Evolutionary conservation across 2,888 invertebrate genomes (phyloP).

Genomic region (Dichetophora obliterata): DNA sequence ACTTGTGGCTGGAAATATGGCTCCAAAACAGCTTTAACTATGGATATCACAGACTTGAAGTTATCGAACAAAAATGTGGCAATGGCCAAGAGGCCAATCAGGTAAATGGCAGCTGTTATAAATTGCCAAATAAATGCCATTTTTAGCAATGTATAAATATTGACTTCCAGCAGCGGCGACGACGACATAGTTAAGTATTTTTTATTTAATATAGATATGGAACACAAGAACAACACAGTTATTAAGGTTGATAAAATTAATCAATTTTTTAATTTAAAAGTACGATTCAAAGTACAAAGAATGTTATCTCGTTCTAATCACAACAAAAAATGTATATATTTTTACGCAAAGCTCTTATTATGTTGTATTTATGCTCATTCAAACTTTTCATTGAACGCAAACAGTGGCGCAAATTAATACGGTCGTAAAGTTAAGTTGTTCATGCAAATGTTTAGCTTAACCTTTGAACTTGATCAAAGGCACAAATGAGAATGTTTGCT

Average conservation of each 20-base stretch:
- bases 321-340: neutral
- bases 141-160: constrained; percentile 55
- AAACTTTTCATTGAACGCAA: neutral
- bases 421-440: neutral
- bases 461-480: too few relatives aligned
- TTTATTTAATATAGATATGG: neutral
- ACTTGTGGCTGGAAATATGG: constrained; percentile 78
- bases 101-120: constrained; percentile 56
- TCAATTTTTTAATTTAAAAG: neutral
- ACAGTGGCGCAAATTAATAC: neutral
- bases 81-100: constrained; percentile 59
- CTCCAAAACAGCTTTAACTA: constrained; percentile 74
- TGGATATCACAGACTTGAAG: constrained; percentile 74
- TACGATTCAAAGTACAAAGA: too few relatives aligned
- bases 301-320: neutral
- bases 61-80: constrained; percentile 70
- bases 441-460: neutral
- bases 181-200: neutral
- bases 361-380: neutral
- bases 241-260: neutral
- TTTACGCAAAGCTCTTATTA: neutral
- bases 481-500: too few relatives aligned
- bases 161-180: constrained; percentile 51
- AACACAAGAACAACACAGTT: neutral
- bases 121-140: constrained; percentile 62